These are phyloP conservation scores for Protodeltote pygarga DNA, from an alignment of 2,888 invertebrate species.

Conservation along the genomic window DNA sequence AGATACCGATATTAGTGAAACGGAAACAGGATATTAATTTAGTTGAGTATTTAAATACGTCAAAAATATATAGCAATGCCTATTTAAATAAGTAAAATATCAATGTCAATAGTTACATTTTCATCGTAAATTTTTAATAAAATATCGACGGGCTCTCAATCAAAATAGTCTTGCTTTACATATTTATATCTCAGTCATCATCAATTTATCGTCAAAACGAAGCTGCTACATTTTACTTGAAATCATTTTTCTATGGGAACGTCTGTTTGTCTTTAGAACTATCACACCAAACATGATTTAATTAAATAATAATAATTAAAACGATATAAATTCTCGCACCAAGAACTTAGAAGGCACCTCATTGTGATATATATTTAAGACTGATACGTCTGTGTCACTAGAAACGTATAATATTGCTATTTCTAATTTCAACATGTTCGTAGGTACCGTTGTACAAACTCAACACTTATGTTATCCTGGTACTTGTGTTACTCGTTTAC, in stretches of 20 bases:
- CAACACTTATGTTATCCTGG: not conserved
- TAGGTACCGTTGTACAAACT: not conserved
- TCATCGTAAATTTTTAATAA: no score
- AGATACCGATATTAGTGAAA: no score
- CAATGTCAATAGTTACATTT: no score
- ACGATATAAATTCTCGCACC: constrained; percentile 53
- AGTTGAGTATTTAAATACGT: no score
- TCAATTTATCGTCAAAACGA: no score
- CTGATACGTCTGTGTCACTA: not conserved
- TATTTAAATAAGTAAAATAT: no score
- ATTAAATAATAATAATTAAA: constrained; percentile 27
- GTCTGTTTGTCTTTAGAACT: not conserved
- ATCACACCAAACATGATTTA: constrained; percentile 28
- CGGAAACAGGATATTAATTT: no score
- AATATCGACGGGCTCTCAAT: no score
- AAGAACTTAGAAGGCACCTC: constrained; percentile 61
- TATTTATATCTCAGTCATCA: no score
- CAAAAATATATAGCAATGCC: no score
- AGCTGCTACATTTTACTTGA: not conserved
- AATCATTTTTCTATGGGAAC: not conserved
- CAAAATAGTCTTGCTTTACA: no score
- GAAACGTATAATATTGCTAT: constrained; percentile 18
- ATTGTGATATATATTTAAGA: constrained; percentile 24
- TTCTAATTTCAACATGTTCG: constrained; percentile 1
- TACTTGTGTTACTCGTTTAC: constrained; percentile 1